phyloP scores from a whole-genome alignment of 1,140 invertebrate genomes.

The Saccostrea echinata region DNA sequence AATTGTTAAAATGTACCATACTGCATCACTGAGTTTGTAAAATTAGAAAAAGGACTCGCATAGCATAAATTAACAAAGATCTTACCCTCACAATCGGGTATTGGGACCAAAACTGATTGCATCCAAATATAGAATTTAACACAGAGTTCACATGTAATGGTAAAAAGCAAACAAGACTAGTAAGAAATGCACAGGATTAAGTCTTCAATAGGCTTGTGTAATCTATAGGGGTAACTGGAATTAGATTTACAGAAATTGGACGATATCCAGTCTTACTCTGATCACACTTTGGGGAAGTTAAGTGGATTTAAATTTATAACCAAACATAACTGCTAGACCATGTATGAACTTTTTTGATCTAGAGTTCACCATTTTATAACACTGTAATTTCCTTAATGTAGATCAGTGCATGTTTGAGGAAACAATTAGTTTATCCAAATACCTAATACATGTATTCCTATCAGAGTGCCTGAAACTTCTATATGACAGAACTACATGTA shows the following conservation, averaged over 20 bases:
- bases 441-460: not conserved
- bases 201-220: not conserved
- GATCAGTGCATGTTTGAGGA: not conserved
- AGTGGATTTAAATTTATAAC: conserved; percentile 38
- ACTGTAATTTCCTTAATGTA: not conserved
- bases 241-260: conserved; percentile 18
- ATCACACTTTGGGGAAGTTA: not conserved
- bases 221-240: conserved; percentile 9
- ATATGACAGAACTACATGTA: not conserved
- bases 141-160: conserved; percentile 10
- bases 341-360: conserved; percentile 14
- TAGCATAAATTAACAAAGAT: too few relatives aligned
- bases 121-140: conserved; percentile 18
- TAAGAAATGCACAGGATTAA: conserved; percentile 3
- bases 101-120: not conserved
- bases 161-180: conserved; percentile 1
- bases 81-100: conserved; percentile 17
- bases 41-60: too few relatives aligned
- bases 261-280: conserved; percentile 9
- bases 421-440: not conserved
- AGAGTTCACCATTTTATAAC: not conserved
- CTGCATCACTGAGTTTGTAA: too few relatives aligned
- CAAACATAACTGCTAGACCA: conserved; percentile 33
- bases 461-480: not conserved
- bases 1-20: too few relatives aligned